phyloP scores from a whole-genome alignment of 2,888 invertebrate genomes.

The Mythimna pallens region DNA sequence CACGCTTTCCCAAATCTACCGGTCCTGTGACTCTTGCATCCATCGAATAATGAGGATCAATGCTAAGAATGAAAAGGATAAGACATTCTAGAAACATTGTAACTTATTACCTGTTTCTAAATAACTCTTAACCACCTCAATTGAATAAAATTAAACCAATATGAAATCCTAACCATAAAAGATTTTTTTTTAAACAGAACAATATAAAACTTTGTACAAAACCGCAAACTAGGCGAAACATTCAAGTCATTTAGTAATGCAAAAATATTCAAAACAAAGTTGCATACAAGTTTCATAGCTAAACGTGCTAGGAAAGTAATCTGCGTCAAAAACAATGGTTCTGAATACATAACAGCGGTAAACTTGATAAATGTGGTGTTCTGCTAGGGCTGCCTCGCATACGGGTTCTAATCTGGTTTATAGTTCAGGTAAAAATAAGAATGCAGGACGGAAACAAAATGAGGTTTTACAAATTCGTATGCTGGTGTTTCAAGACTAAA shows the following conservation, averaged over 20 bases:
- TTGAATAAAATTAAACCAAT: no score
- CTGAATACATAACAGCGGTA: conserved; percentile 83
- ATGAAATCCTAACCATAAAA: conserved; percentile 5
- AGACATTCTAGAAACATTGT: no score
- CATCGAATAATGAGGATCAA: no score
- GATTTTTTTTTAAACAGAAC: conserved; percentile 24
- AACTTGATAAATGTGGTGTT: conserved; percentile 82
- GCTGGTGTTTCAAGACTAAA: background rate
- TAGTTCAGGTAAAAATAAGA: conserved; percentile 29
- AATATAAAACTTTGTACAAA: conserved; percentile 36
- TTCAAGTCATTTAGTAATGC: conserved; percentile 71
- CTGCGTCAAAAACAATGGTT: conserved; percentile 84
- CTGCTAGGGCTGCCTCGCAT: conserved; percentile 47
- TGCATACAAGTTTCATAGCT: conserved; percentile 71
- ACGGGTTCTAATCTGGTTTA: conserved; percentile 35
- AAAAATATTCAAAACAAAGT: conserved; percentile 71
- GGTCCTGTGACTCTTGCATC: background rate
- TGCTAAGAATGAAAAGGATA: no score
- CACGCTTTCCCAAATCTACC: no score
- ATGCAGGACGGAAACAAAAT: background rate
- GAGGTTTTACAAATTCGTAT: background rate
- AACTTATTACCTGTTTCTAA: background rate
- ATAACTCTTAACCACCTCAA: background rate
- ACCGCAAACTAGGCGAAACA: conserved; percentile 55
- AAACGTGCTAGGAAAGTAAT: conserved; percentile 82